Conservation (phyloP, 2,888 invertebrate genomes). For the Chaetogeoica ovagalla region DNA sequence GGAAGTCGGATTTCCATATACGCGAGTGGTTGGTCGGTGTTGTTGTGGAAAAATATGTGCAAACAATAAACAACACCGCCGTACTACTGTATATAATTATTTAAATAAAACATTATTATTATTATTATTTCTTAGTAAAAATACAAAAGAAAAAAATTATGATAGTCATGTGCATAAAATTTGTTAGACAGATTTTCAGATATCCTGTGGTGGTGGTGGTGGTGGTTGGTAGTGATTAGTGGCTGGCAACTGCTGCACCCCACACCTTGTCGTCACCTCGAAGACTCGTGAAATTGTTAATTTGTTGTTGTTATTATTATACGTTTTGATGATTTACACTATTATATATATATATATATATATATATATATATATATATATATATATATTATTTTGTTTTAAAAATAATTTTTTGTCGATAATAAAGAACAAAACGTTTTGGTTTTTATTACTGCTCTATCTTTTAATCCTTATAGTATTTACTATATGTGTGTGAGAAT, state of each 20-base stretch:
- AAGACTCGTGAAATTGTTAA: slow-evolving; percentile 22
- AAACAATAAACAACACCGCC: too few relatives aligned
- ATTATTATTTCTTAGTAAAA: too few relatives aligned
- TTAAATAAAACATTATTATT: too few relatives aligned
- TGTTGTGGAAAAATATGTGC: too few relatives aligned
- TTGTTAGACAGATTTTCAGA: slow-evolving; percentile 21
- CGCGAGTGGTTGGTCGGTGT: too few relatives aligned
- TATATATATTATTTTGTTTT: slow-evolving; percentile 39
- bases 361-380: slow-evolving; percentile 7
- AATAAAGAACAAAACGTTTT: slow-evolving; percentile 45
- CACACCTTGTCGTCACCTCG: neutral
- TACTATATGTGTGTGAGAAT: neutral
- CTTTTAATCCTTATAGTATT: slow-evolving; percentile 27
- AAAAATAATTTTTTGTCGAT: slow-evolving; percentile 44
- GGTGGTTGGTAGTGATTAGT: neutral
- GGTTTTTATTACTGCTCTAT: slow-evolving; percentile 39
- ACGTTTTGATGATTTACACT: slow-evolving; percentile 28
- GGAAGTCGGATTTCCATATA: too few relatives aligned
- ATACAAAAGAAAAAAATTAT: neutral
- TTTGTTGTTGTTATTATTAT: slow-evolving; percentile 33
- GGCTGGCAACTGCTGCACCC: too few relatives aligned
- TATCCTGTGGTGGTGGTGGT: neutral
- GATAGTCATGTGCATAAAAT: slow-evolving; percentile 5
- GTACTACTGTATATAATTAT: too few relatives aligned
- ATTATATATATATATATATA: slow-evolving; percentile 25